phyloP scores from a whole-genome alignment of 35 echinoderm and acorn worm genomes.

The Patiria miniata region DNA sequence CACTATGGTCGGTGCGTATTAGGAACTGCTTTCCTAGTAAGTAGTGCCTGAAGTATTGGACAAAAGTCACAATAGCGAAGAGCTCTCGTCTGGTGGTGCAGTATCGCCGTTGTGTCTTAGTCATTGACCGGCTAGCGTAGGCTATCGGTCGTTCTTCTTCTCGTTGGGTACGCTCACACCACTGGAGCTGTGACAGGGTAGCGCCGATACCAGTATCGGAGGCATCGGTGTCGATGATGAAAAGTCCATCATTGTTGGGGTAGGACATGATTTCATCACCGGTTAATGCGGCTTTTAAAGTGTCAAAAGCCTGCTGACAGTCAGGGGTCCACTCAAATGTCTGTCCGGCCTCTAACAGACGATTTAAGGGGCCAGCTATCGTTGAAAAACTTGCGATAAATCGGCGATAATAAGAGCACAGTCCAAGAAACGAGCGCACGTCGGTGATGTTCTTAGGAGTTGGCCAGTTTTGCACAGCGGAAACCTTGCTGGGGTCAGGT shows the following conservation, averaged over 20 bases:
- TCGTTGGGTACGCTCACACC: slow-evolving; percentile 29
- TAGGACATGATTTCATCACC: slow-evolving; percentile 24
- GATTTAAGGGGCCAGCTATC: slow-evolving; percentile 46
- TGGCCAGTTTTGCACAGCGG: slow-evolving; percentile 41
- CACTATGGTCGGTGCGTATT: slow-evolving; percentile 70
- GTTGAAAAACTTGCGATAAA: slow-evolving; percentile 52
- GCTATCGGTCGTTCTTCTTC: slow-evolving; percentile 65
- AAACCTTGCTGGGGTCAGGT: slow-evolving; percentile 41
- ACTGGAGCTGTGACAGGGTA: slow-evolving; percentile 62
- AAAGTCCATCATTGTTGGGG: neutral
- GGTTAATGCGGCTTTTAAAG: slow-evolving; percentile 15
- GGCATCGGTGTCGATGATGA: no score
- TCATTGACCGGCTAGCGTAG: slow-evolving; percentile 52
- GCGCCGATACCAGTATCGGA: no score
- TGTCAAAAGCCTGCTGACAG: slow-evolving; percentile 46
- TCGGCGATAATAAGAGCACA: slow-evolving; percentile 57
- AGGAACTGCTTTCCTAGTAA: slow-evolving; percentile 50
- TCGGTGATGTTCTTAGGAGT: slow-evolving; percentile 33
- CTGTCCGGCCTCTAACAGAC: no score
- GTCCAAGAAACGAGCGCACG: slow-evolving; percentile 54
- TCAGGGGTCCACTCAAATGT: slow-evolving; percentile 36
- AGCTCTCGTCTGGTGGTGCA: slow-evolving; percentile 66
- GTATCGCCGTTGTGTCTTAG: slow-evolving; percentile 47
- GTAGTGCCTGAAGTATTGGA: slow-evolving; percentile 58
- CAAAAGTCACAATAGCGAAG: slow-evolving; percentile 43